Evolutionary conservation across 2,888 invertebrate genomes (phyloP).

Genomic region (Yponomeuta plumbellus): DNA sequence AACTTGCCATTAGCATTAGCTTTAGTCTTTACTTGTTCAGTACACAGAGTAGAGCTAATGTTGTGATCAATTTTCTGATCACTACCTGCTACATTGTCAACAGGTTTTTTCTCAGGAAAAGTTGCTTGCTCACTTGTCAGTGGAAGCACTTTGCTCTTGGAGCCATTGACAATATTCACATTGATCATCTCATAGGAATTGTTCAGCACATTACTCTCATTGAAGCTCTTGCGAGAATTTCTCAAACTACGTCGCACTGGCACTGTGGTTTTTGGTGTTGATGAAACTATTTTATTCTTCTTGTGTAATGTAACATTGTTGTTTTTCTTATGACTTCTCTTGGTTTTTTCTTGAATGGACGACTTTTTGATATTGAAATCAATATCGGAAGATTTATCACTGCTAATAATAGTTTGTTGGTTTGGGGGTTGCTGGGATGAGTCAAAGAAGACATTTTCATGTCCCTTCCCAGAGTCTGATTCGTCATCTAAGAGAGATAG

Average conservation of each 20-base stretch:
- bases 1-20: conserved; percentile 45
- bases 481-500: conserved; percentile 50
- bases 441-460: conserved; percentile 56
- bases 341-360: conserved; percentile 43
- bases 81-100: not conserved
- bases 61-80: not conserved
- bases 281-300: conserved; percentile 54
- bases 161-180: not conserved
- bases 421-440: conserved; percentile 38
- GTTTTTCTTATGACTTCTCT: conserved; percentile 43
- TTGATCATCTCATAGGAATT: conserved; percentile 48
- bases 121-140: not conserved
- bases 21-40: not conserved
- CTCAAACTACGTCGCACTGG: conserved; percentile 51
- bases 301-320: conserved; percentile 39
- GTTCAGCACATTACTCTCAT: conserved; percentile 43
- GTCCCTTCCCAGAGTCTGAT: conserved; percentile 44
- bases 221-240: conserved; percentile 41
- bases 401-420: conserved; percentile 33
- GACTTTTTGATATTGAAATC: conserved; percentile 59
- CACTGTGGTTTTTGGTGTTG: conserved; percentile 49
- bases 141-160: not conserved
- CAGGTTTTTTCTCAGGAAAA: not conserved
- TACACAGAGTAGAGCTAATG: not conserved
- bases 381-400: conserved; percentile 50